Conservation (phyloP, 2,113 vertebrate species). For the Megaceryle maxima region DNA sequence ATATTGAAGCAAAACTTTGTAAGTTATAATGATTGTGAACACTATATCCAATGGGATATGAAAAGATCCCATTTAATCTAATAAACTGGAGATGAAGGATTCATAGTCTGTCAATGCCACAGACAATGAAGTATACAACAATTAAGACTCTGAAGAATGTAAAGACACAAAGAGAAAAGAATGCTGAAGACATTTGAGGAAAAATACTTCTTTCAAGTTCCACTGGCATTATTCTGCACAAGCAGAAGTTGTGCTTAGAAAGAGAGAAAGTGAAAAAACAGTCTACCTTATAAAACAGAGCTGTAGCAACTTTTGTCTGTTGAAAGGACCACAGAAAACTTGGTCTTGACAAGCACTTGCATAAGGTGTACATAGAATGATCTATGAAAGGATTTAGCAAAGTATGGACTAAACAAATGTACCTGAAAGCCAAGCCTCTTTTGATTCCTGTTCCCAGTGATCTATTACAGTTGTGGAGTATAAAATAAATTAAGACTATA, state of each 20-base stretch:
- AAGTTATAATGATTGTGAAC: background rate
- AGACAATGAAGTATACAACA: background rate
- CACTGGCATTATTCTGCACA: background rate
- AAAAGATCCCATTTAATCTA: background rate
- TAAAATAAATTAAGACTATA: background rate
- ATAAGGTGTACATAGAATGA: background rate
- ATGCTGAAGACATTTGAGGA: background rate
- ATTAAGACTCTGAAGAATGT: background rate
- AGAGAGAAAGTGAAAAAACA: background rate
- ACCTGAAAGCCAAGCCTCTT: background rate
- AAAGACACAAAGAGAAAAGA: background rate
- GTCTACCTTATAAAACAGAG: background rate
- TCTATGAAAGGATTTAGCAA: background rate
- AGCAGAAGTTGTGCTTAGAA: background rate
- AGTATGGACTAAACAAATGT: background rate
- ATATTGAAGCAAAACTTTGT: background rate
- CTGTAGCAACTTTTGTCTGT: background rate
- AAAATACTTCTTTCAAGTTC: background rate
- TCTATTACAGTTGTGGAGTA: background rate
- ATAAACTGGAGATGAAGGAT: background rate
- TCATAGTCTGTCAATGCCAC: background rate
- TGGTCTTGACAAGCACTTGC: background rate
- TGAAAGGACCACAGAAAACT: background rate
- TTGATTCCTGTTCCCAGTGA: background rate
- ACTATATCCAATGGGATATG: background rate